phyloP scores from a whole-genome alignment of 2,888 invertebrate species.

The Drosophila helvetica region DNA sequence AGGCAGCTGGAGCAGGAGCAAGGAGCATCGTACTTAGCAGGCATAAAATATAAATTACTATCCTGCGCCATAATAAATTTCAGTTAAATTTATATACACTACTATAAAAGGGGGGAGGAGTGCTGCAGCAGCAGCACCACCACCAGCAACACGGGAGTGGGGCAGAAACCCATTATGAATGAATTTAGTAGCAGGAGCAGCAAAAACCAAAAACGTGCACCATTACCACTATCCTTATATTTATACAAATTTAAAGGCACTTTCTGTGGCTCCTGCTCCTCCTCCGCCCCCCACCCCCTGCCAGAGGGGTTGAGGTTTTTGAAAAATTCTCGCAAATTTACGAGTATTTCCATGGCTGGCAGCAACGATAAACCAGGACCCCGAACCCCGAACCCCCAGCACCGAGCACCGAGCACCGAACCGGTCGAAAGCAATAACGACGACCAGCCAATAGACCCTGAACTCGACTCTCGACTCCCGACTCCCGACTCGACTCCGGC shows the following conservation, averaged over 20 bases:
- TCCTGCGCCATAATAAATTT: conserved; percentile 78
- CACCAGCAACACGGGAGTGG: no score
- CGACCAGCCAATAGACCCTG: conserved; percentile 72
- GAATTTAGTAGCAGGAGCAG: conserved; percentile 70
- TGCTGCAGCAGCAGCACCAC: conserved; percentile 1
- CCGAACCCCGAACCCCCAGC: background rate
- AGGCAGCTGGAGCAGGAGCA: background rate
- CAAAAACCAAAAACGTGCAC: conserved; percentile 41
- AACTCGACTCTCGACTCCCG: conserved; percentile 39
- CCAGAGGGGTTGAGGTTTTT: conserved; percentile 38
- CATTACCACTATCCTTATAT: conserved; percentile 47
- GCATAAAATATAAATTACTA: conserved; percentile 80
- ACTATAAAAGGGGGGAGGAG: conserved; percentile 24
- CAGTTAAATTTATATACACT: conserved; percentile 76
- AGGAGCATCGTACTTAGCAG: conserved; percentile 68
- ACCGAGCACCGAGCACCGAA: background rate
- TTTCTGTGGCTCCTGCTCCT: conserved; percentile 25
- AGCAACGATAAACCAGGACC: conserved; percentile 68
- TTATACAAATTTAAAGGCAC: conserved; percentile 78
- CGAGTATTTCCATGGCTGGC: conserved; percentile 75
- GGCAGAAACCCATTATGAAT: conserved; percentile 77
- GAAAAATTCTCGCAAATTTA: conserved; percentile 61
- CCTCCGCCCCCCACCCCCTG: background rate
- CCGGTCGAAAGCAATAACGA: conserved; percentile 77
- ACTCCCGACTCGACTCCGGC: conserved; percentile 5